Conservation (phyloP, 1,140 invertebrate genomes). For the Helicorthomorpha holstii region DNA sequence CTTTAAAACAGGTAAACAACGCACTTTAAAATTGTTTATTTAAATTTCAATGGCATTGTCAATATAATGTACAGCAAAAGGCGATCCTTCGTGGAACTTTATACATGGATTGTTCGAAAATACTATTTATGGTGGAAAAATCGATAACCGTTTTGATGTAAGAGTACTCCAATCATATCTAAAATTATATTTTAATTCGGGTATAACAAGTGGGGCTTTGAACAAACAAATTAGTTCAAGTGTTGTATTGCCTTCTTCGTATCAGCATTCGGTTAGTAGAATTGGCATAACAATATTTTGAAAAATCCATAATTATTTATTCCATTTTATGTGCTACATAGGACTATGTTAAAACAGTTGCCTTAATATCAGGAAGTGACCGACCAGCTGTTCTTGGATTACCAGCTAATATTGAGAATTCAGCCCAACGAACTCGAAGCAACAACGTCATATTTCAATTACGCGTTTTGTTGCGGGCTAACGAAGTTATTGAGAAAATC, state of each 20-base stretch:
- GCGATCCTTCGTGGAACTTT: no score
- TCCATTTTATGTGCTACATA: slow-evolving; percentile 21
- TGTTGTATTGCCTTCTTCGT: slow-evolving; percentile 31
- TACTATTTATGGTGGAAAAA: slow-evolving; percentile 71
- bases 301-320: slow-evolving; percentile 1
- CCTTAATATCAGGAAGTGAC: slow-evolving; percentile 44
- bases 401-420: slow-evolving; percentile 60
- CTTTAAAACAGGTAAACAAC: slow-evolving; percentile 18
- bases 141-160: slow-evolving; percentile 65
- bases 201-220: slow-evolving; percentile 30
- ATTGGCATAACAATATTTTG: background rate
- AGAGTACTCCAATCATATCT: slow-evolving; percentile 55
- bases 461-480: slow-evolving; percentile 14
- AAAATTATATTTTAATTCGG: slow-evolving; percentile 45
- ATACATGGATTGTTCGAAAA: slow-evolving; percentile 61
- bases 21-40: slow-evolving; percentile 3
- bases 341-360: slow-evolving; percentile 43
- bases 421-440: slow-evolving; percentile 52
- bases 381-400: slow-evolving; percentile 54
- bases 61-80: slow-evolving; percentile 26
- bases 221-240: slow-evolving; percentile 31
- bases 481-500: slow-evolving; percentile 20
- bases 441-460: slow-evolving; percentile 42
- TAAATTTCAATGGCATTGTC: background rate
- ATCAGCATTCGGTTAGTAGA: slow-evolving; percentile 31